Evolutionary conservation across 2,888 invertebrate species (phyloP).

Genomic region (Ormyrus labotus): DNA sequence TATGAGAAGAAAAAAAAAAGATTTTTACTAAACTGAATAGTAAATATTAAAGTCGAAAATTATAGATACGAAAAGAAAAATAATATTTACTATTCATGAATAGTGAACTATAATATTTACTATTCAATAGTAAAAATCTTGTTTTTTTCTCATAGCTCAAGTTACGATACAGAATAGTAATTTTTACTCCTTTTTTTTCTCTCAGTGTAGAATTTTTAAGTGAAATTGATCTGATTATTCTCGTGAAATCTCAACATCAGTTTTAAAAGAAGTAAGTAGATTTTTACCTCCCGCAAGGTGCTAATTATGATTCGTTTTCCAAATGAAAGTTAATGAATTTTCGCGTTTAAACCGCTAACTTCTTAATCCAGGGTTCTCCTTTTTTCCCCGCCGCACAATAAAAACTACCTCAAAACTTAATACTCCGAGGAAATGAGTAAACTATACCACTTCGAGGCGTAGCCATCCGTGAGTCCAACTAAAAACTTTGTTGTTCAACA

Average conservation of each 20-base stretch:
- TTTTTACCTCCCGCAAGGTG: constrained; percentile 1
- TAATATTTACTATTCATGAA: too few species aligned
- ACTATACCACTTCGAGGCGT: not conserved
- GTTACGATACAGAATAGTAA: too few species aligned
- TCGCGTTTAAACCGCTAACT: constrained; percentile 23
- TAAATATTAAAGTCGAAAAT: too few species aligned
- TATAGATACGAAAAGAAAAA: too few species aligned
- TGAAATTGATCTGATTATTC: not conserved
- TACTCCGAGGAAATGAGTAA: constrained; percentile 12
- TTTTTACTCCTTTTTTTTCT: too few species aligned
- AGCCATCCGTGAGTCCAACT: not conserved
- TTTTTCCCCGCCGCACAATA: not conserved
- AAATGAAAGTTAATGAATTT: constrained; percentile 36
- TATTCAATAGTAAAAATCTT: too few species aligned
- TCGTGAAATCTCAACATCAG: not conserved
- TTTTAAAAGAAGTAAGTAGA: constrained; percentile 22
- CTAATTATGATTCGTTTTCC: constrained; percentile 20
- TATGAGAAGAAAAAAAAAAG: too few species aligned
- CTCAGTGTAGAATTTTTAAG: not conserved
- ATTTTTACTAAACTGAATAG: too few species aligned
- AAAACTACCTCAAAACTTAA: constrained; percentile 21
- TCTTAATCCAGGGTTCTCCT: constrained; percentile 16
- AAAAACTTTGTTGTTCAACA: not conserved
- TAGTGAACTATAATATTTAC: too few species aligned
- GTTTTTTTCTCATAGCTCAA: too few species aligned